Evolutionary conservation across 2,888 invertebrate species (phyloP), one percentile per base, ranked within the genome.

Genomic region (Cremastobaeus sp.): DNA sequence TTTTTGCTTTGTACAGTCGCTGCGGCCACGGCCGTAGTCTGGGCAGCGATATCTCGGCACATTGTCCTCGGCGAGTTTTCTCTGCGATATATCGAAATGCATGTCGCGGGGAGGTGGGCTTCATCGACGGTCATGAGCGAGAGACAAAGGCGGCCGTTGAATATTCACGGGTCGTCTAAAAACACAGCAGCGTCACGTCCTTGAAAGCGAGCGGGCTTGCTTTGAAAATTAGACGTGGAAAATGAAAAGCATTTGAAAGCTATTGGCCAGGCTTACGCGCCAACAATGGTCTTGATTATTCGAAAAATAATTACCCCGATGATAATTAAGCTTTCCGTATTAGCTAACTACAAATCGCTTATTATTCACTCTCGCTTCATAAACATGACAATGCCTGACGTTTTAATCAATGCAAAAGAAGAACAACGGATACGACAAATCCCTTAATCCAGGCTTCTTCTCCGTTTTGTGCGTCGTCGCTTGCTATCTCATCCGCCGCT

Each of bases 141-240:
- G 65, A 70, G 74, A 80, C 79, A 80, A 79, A 80, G 78, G 77
- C 79, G 68, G 57, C 75, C 75, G 77, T 77, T 80, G 80, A 80
- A 80, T 80, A 79, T 80, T 80, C 78, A 79, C 78, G 72, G 76
- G 68, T 77, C 76, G 75, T 76, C 76, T 74, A 72, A 57, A 69
- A 70, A 65, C 47, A 45, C 37, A 34, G 28, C 64, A 41, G 62
- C 35, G 34, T 43, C 50, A 18, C 45, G 64, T 43, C 48, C 68
- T 54, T 74, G 66, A 55, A 64, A 60, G 55, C 39, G 28, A 54
- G 30, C 30, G 47, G 32, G 25, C 37, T 20, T 43, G 43, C 68
- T 60, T 74, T 74, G 69, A 50, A 47, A 60, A 70, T 70, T 65
- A 60, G 74, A 37, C 20, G 35, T 21, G 65, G 50, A 54, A 74